A percentile compares a stretch with the other conserved stretches of the same genome.
Conservation (phyloP, 2,888 invertebrate species). For the Leistus spinibarbis region DNA sequence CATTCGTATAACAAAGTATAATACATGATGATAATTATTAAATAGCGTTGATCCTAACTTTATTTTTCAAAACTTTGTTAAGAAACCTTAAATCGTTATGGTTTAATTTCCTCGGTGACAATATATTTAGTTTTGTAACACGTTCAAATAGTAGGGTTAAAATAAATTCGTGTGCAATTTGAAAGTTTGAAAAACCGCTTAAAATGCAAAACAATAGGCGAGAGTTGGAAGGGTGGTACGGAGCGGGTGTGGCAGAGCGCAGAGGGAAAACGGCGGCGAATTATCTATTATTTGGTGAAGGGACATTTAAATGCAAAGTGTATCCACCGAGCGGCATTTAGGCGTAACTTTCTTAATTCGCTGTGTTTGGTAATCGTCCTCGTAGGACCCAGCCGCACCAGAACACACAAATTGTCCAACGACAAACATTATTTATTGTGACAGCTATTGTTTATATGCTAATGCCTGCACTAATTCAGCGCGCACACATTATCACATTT, state of each 20-base stretch:
- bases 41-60: too few relatives aligned
- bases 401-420: constrained; percentile 4
- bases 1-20: too few relatives aligned
- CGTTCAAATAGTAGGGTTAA: background rate
- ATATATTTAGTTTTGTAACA: background rate
- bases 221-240: background rate
- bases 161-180: constrained; percentile 21
- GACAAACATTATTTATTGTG: constrained; percentile 28
- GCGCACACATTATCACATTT: background rate
- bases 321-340: constrained; percentile 45
- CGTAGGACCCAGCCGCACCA: background rate
- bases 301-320: constrained; percentile 49
- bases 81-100: too few relatives aligned
- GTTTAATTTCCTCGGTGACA: background rate
- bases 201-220: constrained; percentile 34
- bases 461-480: background rate
- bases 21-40: too few relatives aligned
- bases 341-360: constrained; percentile 49
- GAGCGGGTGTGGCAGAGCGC: background rate
- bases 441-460: constrained; percentile 32
- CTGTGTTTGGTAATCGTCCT: constrained; percentile 2
- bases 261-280: background rate
- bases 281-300: constrained; percentile 38
- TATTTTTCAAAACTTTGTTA: too few relatives aligned
- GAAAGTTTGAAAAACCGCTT: constrained; percentile 35